Evolutionary conservation across 2,797 vertebrate genomes (phyloP), one percentile per base, ranked within the genome.

Genomic region (Lutjanus argentimaculatus): DNA sequence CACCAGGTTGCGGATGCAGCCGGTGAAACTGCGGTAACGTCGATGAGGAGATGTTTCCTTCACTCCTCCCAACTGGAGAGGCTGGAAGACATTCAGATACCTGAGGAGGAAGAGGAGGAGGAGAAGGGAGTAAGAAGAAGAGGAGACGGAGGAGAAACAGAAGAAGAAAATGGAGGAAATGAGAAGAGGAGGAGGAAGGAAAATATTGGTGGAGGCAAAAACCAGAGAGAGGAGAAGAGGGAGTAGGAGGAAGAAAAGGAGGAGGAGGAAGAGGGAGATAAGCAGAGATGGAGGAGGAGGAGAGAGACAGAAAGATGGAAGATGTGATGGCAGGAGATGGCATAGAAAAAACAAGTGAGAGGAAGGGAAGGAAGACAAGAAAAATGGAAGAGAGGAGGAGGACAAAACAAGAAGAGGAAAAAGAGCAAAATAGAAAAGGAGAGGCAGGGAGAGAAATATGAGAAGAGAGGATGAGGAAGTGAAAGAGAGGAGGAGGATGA

Each of bases 31-130:
- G 45, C 67, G 93, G 90, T 96, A 97, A 66, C 74, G 45, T 0
- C 46, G 92, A 65, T 89, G 85, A 11, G 95, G 90, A 49, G 94
- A 89, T 4, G 86, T 86, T 69, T 94, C 94, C 91, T 97, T 98
- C 68, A 97, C 88, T 42, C 97, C 97, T 45, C 97, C 97, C 77
- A 98, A 43, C 93, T 98, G 97, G 49, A 98, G 95, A 72, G 97
- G 97, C 86, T 97, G 97, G 70, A 95, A 93, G 77, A 97, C 91
- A 9, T 95, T 94, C 73, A 97, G 93, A 82, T 96, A 95, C 75
- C 96, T 97, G 74, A 64, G 19, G 70, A 69, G 17, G 66, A 87
- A 2, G n/a, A 63, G 19, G 52, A 67, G 36, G 7, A 17, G 25
- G 11, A 30, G 14, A 13, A 12, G 21, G 19, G 17, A n/a, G 52